These are phyloP conservation scores for Philereme transversata DNA, from an alignment of 2,888 invertebrate genomes.

Conservation along the genomic window DNA sequence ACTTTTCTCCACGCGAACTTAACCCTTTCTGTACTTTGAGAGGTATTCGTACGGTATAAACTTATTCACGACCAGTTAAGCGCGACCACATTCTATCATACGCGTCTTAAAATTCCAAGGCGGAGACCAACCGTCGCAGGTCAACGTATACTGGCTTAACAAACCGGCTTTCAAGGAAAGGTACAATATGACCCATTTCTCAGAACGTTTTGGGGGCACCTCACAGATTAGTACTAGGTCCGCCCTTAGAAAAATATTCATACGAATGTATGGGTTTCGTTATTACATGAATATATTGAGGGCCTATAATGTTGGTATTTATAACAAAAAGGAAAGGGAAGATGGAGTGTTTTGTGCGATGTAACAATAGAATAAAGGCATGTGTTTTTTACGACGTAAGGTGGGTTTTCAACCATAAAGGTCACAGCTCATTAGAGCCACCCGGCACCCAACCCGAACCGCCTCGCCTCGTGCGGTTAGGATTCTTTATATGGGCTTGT, in stretches of 20 bases:
- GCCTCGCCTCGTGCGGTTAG: too few species aligned
- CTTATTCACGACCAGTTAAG: slow-evolving; percentile 50
- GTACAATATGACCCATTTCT: slow-evolving; percentile 69
- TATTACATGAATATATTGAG: slow-evolving; percentile 54
- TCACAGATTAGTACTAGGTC: slow-evolving; percentile 63
- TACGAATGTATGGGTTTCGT: slow-evolving; percentile 57
- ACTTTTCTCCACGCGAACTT: slow-evolving; percentile 60
- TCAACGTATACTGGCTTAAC: slow-evolving; percentile 45
- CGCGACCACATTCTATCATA: slow-evolving; percentile 42
- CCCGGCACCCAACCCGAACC: too few species aligned
- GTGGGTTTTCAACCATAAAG: slow-evolving; percentile 19
- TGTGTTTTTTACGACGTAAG: slow-evolving; percentile 34
- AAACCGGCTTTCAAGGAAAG: slow-evolving; percentile 58
- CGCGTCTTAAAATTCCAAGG: slow-evolving; percentile 28
- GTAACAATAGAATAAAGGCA: slow-evolving; percentile 38
- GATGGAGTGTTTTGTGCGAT: slow-evolving; percentile 39
- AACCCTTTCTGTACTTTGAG: slow-evolving; percentile 66
- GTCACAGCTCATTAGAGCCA: slow-evolving; percentile 1
- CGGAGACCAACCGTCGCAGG: slow-evolving; percentile 22
- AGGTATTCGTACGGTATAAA: slow-evolving; percentile 71
- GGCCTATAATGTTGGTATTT: slow-evolving; percentile 43
- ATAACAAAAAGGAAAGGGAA: slow-evolving; percentile 33
- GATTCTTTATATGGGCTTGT: too few species aligned
- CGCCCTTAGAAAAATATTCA: slow-evolving; percentile 60
- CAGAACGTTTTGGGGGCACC: slow-evolving; percentile 59